Evolutionary conservation across 1,140 invertebrate genomes (phyloP).

Genomic region (Andrena cerasifolii): DNA sequence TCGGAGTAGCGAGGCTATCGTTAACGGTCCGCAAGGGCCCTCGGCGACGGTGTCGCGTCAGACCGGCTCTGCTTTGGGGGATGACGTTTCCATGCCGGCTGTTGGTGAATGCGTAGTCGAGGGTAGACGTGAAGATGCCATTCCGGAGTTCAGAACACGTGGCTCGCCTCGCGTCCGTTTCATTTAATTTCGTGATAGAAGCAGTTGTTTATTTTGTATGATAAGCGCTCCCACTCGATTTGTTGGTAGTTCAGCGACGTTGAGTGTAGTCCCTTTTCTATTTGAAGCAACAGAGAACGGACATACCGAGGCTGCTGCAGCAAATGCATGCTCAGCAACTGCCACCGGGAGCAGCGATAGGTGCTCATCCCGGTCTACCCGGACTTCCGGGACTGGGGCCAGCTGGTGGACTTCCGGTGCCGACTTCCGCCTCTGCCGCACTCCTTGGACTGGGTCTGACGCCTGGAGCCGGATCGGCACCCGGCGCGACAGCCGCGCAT

Average conservation of each 20-base stretch:
- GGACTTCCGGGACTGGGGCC: constrained; percentile 78
- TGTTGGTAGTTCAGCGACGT: neutral
- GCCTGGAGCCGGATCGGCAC: constrained; percentile 83
- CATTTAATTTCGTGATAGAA: too few species aligned
- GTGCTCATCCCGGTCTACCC: constrained; percentile 82
- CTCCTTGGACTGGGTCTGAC: constrained; percentile 81
- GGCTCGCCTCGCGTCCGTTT: too few species aligned
- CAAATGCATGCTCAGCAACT: constrained; percentile 96
- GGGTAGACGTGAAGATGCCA: too few species aligned
- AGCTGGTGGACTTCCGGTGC: constrained; percentile 79
- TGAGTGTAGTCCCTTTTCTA: neutral
- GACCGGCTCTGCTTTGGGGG: neutral
- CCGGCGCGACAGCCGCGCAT: constrained; percentile 81
- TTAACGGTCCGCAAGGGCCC: neutral
- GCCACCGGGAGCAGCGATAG: constrained; percentile 89
- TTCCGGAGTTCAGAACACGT: too few species aligned
- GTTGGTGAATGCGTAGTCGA: too few species aligned
- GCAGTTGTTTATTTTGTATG: too few species aligned
- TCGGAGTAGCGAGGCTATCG: constrained; percentile 4
- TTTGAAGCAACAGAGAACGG: constrained; percentile 89
- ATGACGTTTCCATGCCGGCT: constrained; percentile 10
- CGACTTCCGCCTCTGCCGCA: constrained; percentile 78
- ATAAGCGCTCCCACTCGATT: too few species aligned
- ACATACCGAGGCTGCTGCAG: constrained; percentile 89
- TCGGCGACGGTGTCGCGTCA: neutral